These are phyloP conservation scores for Stenoptilia bipunctidactyla DNA, from an alignment of 2,888 invertebrate species.

Conservation along the genomic window DNA sequence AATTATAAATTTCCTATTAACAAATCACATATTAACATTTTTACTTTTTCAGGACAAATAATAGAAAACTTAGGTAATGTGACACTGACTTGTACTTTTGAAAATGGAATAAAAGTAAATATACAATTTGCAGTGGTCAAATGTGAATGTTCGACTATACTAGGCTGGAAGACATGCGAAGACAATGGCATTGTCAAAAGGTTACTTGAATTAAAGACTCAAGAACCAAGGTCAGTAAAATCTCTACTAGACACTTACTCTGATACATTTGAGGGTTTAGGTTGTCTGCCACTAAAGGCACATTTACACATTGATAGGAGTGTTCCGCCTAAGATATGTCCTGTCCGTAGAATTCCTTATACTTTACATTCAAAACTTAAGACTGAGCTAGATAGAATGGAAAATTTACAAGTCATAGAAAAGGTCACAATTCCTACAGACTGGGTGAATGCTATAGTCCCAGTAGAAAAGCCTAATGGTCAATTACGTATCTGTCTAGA, in stretches of 20 bases:
- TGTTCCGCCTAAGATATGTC: constrained; percentile 14
- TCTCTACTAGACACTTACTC: constrained; percentile 3
- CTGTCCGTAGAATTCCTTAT: constrained; percentile 16
- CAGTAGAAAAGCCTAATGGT: constrained; percentile 15
- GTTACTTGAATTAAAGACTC: background rate
- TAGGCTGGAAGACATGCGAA: constrained; percentile 6
- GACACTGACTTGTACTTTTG: background rate
- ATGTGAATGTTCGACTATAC: constrained; percentile 4
- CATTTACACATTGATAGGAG: constrained; percentile 12
- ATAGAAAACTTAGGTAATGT: background rate
- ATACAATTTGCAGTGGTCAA: constrained; percentile 4
- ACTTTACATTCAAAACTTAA: constrained; percentile 11
- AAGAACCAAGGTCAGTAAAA: constrained; percentile 1
- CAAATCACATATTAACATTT: background rate
- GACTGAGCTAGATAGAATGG: constrained; percentile 16
- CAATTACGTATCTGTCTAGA: constrained; percentile 15
- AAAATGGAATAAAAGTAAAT: background rate
- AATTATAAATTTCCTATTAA: background rate
- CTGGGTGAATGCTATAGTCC: constrained; percentile 13
- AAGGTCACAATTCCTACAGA: constrained; percentile 15
- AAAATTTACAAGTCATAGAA: constrained; percentile 13
- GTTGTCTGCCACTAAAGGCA: constrained; percentile 11
- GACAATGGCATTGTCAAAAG: constrained; percentile 7
- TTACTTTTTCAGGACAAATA: background rate
- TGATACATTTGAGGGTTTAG: constrained; percentile 9